A percentile compares a stretch with the other conserved stretches of the same genome.
Evolutionary conservation across 2,888 invertebrate genomes (phyloP).

Genomic region (Melipona beecheii): DNA sequence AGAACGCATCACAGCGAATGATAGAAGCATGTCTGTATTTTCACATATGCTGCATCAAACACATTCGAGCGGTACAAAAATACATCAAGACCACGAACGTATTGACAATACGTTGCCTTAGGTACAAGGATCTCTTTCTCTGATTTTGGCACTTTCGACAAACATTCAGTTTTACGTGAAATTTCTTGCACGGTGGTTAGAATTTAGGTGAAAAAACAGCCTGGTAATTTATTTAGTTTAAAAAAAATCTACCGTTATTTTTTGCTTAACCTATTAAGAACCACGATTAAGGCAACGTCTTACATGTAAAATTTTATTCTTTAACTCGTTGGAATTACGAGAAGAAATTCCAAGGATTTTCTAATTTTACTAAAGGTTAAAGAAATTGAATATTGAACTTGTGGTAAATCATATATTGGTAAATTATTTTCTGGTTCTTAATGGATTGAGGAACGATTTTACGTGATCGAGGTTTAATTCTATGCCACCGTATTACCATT

Average conservation of each 20-base stretch:
- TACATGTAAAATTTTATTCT: too few relatives aligned
- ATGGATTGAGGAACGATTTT: background rate
- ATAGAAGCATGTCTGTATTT: slow-evolving; percentile 68
- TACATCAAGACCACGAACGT: slow-evolving; percentile 55
- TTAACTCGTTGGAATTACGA: too few relatives aligned
- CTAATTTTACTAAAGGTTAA: too few relatives aligned
- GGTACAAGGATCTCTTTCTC: slow-evolving; percentile 18
- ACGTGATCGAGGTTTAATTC: slow-evolving; percentile 9
- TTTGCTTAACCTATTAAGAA: too few relatives aligned
- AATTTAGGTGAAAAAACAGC: slow-evolving; percentile 16
- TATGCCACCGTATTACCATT: slow-evolving; percentile 36
- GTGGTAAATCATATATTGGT: too few relatives aligned
- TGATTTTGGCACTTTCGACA: slow-evolving; percentile 11
- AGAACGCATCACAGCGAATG: slow-evolving; percentile 64
- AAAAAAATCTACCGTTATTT: background rate
- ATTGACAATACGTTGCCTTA: slow-evolving; percentile 28
- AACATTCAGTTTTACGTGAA: slow-evolving; percentile 9
- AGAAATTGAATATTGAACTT: too few relatives aligned
- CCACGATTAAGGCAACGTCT: too few relatives aligned
- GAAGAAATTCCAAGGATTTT: too few relatives aligned
- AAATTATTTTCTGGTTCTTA: too few relatives aligned
- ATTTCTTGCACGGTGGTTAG: slow-evolving; percentile 27
- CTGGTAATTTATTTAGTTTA: background rate
- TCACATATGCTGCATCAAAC: slow-evolving; percentile 55
- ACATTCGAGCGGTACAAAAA: slow-evolving; percentile 68